Conservation (phyloP, 2,113 vertebrate genomes). For the Brachionichthys hirsutus region DNA sequence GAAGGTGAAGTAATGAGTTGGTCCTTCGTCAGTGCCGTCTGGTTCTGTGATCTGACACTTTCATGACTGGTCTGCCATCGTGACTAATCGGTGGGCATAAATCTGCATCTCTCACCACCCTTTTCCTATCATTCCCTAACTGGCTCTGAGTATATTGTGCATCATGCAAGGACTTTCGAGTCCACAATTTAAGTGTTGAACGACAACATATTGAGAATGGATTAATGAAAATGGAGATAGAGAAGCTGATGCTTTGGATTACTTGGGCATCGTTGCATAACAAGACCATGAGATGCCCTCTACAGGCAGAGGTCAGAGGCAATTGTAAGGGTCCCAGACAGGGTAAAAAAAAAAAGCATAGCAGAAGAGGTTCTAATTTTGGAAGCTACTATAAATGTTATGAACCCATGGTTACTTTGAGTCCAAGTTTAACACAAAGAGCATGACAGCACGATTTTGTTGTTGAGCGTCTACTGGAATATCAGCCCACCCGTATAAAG, state of each 20-base stretch:
- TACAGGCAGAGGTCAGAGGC: slow-evolving; percentile 7
- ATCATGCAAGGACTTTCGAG: neutral
- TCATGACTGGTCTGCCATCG: slow-evolving; percentile 5
- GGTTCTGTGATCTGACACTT: too few species aligned
- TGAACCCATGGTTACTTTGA: slow-evolving; percentile 36
- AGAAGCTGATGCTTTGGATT: slow-evolving; percentile 1
- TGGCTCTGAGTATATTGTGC: neutral
- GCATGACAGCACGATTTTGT: slow-evolving; percentile 39
- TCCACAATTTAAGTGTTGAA: slow-evolving; percentile 18
- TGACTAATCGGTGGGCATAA: slow-evolving; percentile 14
- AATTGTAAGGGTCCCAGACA: slow-evolving; percentile 14
- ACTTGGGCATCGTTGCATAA: slow-evolving; percentile 33
- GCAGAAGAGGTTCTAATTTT: slow-evolving; percentile 25
- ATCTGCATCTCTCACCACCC: neutral
- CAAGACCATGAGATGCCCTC: neutral
- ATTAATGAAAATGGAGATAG: neutral
- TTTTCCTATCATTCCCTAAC: slow-evolving; percentile 14
- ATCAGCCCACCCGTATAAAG: slow-evolving; percentile 39
- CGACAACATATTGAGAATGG: slow-evolving; percentile 9
- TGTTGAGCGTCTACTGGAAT: slow-evolving; percentile 51
- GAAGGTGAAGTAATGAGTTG: too few species aligned
- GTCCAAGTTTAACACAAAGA: slow-evolving; percentile 34
- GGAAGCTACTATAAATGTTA: slow-evolving; percentile 22
- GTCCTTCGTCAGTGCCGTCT: too few species aligned
- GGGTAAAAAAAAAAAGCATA: slow-evolving; percentile 12